Evolutionary conservation across 2,888 invertebrate genomes (phyloP), one percentile per base, ranked within the genome.

Genomic region (Drosophila neonasuta): DNA sequence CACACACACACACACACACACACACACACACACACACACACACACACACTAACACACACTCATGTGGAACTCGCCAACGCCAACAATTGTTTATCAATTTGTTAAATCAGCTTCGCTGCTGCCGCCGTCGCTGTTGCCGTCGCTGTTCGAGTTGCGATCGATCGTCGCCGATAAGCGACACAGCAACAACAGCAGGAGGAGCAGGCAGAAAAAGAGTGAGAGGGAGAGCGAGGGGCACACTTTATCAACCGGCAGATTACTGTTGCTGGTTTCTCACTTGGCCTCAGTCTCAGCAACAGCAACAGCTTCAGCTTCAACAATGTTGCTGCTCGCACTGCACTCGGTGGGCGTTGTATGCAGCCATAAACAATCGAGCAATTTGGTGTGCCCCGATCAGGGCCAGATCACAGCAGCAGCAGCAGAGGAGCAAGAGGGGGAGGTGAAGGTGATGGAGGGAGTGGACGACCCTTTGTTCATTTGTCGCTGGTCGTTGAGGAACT

Each of bases 291-390:
- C 30, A 20, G 46, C 10, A 10, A 45, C 32, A 41, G 58, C 77
- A 42, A 52, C 30, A 20, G 46, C 10, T 8, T 45, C 32, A 41
- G 58, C 32, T 52, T 46, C 39, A n/a, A 51, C 34, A 57, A 6
- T 59, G 56, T 46, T 45, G 68, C 17, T 57, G 70, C 24, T 24
- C 66, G 57, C 54, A 57, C 52, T 68, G 65, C 67, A 41, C 51
- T 70, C 69, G 75, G 81, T 80, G 88, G 89, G 89, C 88, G 88
- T 88, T 79, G 71, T 78, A 58, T 77, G 74, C 84, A 77, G 89
- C 77, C 82, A 88, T 88, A 88, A 88, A 88, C 89, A 88, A 88
- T 88, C 87, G 83, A 80, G 86, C 86, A 89, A 89, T 88, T 88
- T 79, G 81, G 79, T 42, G 32, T 48, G 57, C 48, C 29, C n/a